Evolutionary conservation across 2,113 vertebrate species (phyloP).

Genomic region (Nestor notabilis): DNA sequence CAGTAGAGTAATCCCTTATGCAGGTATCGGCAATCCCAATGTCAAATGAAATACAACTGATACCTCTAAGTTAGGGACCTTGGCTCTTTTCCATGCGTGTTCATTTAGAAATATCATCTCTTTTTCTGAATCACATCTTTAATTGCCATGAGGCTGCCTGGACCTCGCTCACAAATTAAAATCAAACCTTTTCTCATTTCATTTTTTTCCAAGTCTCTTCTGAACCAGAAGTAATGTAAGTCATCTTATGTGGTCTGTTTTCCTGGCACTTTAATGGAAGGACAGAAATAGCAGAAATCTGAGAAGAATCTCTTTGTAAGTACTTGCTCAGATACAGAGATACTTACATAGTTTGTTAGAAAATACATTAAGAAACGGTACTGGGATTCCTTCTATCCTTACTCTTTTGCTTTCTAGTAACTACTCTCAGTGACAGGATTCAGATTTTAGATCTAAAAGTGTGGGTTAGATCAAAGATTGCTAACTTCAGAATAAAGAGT

Average conservation of each 20-base stretch:
- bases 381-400: background rate
- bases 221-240: constrained; percentile 30
- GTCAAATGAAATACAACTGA: background rate
- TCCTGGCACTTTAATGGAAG: constrained; percentile 29
- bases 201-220: constrained; percentile 6
- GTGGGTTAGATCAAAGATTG: background rate
- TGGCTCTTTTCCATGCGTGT: background rate
- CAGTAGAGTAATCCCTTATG: background rate
- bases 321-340: background rate
- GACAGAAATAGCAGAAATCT: constrained; percentile 2
- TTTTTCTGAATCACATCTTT: background rate
- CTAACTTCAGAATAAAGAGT: background rate
- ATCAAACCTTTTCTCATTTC: background rate
- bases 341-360: background rate
- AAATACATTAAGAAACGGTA: background rate
- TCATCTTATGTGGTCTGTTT: constrained; percentile 32
- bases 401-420: background rate
- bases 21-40: background rate
- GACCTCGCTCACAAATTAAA: background rate
- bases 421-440: background rate
- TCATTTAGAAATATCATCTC: background rate
- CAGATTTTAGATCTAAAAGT: background rate
- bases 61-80: background rate
- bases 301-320: background rate
- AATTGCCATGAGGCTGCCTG: background rate